These are phyloP conservation scores for Sus cebifrons DNA, from an alignment of 2,797 vertebrate species.

Conservation along the genomic window DNA sequence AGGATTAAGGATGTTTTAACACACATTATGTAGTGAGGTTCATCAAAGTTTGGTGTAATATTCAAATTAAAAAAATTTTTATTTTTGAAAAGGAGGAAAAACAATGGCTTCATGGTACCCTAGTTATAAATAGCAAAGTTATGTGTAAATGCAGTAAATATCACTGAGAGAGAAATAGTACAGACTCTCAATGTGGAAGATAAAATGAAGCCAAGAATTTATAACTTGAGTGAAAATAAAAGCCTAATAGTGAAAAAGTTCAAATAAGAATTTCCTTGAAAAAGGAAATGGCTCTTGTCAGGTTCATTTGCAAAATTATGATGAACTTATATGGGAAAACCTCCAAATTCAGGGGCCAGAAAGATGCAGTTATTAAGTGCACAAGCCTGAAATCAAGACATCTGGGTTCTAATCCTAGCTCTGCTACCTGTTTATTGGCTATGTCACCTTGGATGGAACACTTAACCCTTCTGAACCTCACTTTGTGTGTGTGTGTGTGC, in stretches of 20 bases:
- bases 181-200: neutral
- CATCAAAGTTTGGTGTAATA: neutral
- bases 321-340: neutral
- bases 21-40: neutral
- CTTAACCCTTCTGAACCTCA: neutral
- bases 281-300: neutral
- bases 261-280: neutral
- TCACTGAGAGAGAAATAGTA: neutral
- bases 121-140: neutral
- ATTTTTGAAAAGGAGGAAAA: constrained; percentile 9
- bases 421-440: neutral
- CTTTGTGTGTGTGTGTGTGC: neutral
- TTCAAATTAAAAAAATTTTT: neutral
- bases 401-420: neutral
- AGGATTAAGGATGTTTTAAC: neutral
- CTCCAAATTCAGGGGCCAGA: neutral
- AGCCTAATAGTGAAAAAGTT: neutral
- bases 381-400: neutral
- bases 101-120: neutral
- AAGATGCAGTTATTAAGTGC: neutral
- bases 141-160: neutral
- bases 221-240: neutral
- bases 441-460: neutral
- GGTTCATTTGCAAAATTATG: neutral
- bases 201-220: neutral